Evolutionary conservation across 2,113 vertebrate genomes (phyloP), one percentile per base, ranked within the genome.

Genomic region (Festucalex cinctus): DNA sequence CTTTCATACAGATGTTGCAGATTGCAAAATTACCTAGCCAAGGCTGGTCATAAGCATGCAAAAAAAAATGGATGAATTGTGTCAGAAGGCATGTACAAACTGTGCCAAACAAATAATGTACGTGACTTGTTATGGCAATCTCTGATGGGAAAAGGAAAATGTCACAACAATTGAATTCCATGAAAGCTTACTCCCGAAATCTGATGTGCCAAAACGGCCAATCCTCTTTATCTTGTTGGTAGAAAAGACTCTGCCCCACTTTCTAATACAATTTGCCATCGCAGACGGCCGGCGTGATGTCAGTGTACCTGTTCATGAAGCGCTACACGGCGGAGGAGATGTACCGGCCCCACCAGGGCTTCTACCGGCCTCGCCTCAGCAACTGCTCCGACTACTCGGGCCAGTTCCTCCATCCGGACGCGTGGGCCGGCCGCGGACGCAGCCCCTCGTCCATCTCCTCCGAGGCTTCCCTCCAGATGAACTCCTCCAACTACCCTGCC

Each of bases 241-340:
- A 46, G 9, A 67, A 9, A 59, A 22, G 66, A 43, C 54, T n/a
- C 8, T 64, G 16, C 28, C 22, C 48, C 48, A n/a, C 4, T 49
- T 4, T 9, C 10, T 36, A 19, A 59, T 13, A 32, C 5, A 0
- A 26, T 57, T 8, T 7, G 54, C 32, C 2, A 10, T 56, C 24
- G 10, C 67, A 96, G 95, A 91, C 93, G 0, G 95, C 95, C 0
- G 95, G 95, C 5, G 95, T 96, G 78, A 96, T 96, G 94, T 95
- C 95, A 0, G 94, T 96, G 44, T 95, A 96, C 85, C 90, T 97
- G 69, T 96, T 96, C 88, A 95, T 96, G 95, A 96, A 96, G 86
- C 87, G 95, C 17, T 96, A 96, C 88, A 94, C 94, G 0, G 94
- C 94, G 0, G 94, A 95, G 84, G 94, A 95, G 70, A 91, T 94